A percentile compares a stretch with the other conserved stretches of the same genome.
phyloP scores from a whole-genome alignment of 1,140 invertebrate species.

The Macrocentrus cingulum region DNA sequence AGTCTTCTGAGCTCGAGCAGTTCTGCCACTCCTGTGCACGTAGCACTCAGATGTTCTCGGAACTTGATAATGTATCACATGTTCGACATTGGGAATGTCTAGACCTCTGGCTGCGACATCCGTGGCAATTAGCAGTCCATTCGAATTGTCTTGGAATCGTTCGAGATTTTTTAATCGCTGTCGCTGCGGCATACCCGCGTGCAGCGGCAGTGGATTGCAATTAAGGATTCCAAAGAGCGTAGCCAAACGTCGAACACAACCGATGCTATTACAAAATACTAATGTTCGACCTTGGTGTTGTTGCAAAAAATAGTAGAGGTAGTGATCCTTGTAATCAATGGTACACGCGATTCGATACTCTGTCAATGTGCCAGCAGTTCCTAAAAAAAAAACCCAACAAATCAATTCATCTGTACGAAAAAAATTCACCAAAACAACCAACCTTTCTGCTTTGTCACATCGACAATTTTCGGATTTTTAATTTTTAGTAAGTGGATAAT shows the following conservation, averaged over 20 bases:
- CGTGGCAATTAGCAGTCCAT: slow-evolving; percentile 88
- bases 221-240: slow-evolving; percentile 80
- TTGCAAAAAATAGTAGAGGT: slow-evolving; percentile 90
- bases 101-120: slow-evolving; percentile 96
- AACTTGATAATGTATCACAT: slow-evolving; percentile 97
- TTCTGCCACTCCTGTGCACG: slow-evolving; percentile 94
- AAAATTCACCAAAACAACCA: slow-evolving; percentile 12
- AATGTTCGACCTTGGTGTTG: slow-evolving; percentile 85
- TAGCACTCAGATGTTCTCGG: slow-evolving; percentile 95
- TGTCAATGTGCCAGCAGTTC: slow-evolving; percentile 79
- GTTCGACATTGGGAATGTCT: slow-evolving; percentile 91
- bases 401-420: no score
- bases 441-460: slow-evolving; percentile 80
- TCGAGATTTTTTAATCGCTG: slow-evolving; percentile 95
- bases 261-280: slow-evolving; percentile 97
- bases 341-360: slow-evolving; percentile 80
- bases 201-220: slow-evolving; percentile 79
- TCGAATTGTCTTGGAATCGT: slow-evolving; percentile 76
- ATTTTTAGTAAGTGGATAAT: slow-evolving; percentile 78
- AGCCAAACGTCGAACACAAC: slow-evolving; percentile 83
- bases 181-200: slow-evolving; percentile 94
- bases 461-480: slow-evolving; percentile 88
- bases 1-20: slow-evolving; percentile 84
- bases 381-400: slow-evolving; percentile 46
- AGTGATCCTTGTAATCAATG: slow-evolving; percentile 85